Evolutionary conservation across 2,888 invertebrate species (phyloP).

Genomic region (Euzetes globulus): DNA sequence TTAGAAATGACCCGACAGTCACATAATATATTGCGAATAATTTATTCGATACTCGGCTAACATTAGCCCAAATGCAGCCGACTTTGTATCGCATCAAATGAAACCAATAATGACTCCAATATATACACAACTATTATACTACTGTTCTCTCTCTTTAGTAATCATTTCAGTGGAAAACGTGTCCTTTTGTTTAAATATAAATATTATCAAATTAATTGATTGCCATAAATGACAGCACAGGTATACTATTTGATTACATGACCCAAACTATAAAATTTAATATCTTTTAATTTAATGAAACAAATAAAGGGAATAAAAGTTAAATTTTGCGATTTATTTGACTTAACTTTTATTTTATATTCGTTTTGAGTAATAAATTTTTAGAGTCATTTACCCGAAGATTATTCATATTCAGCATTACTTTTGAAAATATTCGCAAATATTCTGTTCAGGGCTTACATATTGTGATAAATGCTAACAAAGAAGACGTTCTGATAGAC

Average conservation of each 20-base stretch:
- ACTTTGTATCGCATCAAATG: not conserved
- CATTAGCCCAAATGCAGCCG: not conserved
- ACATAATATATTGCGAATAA: slow-evolving; percentile 24
- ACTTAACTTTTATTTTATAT: not conserved
- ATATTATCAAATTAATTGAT: slow-evolving; percentile 17
- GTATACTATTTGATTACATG: not conserved
- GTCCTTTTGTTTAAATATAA: slow-evolving; percentile 3
- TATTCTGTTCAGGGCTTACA: not conserved
- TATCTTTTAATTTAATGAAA: not conserved
- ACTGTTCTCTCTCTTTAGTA: not conserved
- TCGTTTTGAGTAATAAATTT: not conserved
- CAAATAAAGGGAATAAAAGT: not conserved
- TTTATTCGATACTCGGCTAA: slow-evolving; percentile 21
- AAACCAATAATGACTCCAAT: slow-evolving; percentile 24
- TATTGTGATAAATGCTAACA: not conserved
- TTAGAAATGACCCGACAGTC: slow-evolving; percentile 18
- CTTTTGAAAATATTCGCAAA: not conserved
- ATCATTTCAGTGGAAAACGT: not conserved
- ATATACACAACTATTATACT: not conserved
- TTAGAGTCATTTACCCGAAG: not conserved
- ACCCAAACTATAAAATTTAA: not conserved
- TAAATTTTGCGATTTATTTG: not conserved
- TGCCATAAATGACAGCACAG: not conserved
- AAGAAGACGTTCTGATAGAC: not conserved
- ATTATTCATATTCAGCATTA: not conserved